These are phyloP conservation scores for Syncerus caffer DNA, from an alignment of 2,797 vertebrate species.

Conservation along the genomic window DNA sequence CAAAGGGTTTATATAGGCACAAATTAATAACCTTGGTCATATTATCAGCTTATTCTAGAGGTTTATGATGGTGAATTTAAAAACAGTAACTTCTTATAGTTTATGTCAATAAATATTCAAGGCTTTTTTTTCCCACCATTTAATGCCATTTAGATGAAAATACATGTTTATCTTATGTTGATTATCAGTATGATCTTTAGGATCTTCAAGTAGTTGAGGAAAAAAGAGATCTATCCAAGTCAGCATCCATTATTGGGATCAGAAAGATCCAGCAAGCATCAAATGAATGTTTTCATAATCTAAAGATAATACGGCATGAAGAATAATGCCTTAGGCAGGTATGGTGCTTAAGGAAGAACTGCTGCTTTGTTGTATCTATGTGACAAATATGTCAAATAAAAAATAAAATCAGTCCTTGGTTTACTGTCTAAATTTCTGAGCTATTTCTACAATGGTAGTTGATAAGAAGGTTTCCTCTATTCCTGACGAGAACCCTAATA, in stretches of 20 bases:
- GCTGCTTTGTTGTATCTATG: background rate
- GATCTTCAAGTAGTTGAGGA: background rate
- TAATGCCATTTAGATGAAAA: background rate
- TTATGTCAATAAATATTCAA: background rate
- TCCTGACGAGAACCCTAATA: background rate
- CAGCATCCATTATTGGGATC: background rate
- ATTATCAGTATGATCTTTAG: background rate
- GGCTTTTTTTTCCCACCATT: background rate
- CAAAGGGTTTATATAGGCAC: background rate
- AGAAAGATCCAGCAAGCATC: background rate
- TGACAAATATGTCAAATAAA: background rate
- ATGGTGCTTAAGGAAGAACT: background rate
- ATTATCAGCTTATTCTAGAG: background rate
- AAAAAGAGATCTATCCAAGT: background rate
- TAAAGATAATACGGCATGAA: background rate
- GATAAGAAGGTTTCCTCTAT: background rate
- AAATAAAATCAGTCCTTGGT: background rate
- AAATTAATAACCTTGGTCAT: slow-evolving; percentile 7
- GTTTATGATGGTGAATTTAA: background rate
- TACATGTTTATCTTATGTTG: background rate
- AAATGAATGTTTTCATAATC: background rate
- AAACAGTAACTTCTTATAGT: background rate
- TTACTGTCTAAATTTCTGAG: background rate
- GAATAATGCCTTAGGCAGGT: background rate
- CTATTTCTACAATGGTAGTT: background rate